Conservation (phyloP, 2,797 vertebrate species). For the Hephaestus fuliginosus region DNA sequence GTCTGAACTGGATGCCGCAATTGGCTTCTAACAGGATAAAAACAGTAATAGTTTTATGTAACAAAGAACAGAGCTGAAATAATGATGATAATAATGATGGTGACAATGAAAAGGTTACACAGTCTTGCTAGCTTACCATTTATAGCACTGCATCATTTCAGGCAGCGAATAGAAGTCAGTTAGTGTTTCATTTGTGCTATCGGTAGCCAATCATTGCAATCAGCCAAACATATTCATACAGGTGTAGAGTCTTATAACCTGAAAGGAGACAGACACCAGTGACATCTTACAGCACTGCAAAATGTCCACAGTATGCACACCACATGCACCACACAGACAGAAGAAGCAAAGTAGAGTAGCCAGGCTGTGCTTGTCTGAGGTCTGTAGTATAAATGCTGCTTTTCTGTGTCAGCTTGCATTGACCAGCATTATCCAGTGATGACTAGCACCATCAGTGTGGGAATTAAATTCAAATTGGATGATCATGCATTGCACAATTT, state of each 20-base stretch:
- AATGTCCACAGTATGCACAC: background rate
- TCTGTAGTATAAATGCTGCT: background rate
- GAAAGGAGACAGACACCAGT: background rate
- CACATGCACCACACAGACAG: background rate
- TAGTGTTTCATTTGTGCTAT: background rate
- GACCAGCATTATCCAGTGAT: background rate
- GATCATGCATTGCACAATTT: background rate
- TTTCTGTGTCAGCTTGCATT: background rate
- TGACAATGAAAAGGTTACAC: background rate
- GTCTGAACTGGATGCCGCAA: conserved; percentile 22
- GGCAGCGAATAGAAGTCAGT: background rate
- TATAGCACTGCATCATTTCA: background rate
- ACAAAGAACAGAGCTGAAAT: background rate
- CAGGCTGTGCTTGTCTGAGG: background rate
- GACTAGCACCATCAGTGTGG: background rate
- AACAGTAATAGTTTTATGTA: background rate
- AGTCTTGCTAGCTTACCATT: background rate
- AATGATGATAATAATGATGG: background rate
- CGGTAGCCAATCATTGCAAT: background rate
- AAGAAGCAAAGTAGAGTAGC: background rate
- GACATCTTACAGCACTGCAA: background rate
- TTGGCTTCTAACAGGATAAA: background rate
- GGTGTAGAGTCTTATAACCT: background rate
- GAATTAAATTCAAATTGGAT: background rate
- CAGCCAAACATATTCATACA: background rate